Evolutionary conservation across 2,797 vertebrate species (phyloP), one percentile per base, ranked within the genome.

Genomic region (Manis pentadactyla): DNA sequence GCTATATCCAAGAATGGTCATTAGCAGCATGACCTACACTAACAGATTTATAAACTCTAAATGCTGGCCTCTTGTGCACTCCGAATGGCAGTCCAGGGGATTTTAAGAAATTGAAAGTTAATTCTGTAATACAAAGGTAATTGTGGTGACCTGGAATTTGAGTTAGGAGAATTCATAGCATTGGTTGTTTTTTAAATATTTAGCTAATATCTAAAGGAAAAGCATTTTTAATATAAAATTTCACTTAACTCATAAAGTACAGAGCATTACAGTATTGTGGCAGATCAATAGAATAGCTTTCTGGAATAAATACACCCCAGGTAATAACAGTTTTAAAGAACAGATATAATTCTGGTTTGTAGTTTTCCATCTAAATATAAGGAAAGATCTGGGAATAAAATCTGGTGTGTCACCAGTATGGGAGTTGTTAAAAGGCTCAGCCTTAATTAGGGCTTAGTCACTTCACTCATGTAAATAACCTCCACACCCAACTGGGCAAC

Each of bases 111-210:
- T 34, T 55, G 61, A 15, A 90, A 61, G 34, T 55, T 85, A 94
- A 63, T 82, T 89, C 53, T 89, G 15, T 69, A 83, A 88, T 5
- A 95, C 6, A 88, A 63, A 91, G 77, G 27, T 66, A 66, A 71
- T 7, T 29, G 53, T 27, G 57, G 42, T 64, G 55, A 83, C 51
- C 29, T 81, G 34, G 13, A 69, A 78, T 82, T 71, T 92, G 63
- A 87, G 31, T 69, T 77, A 96, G 46, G 61, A 96, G 68, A 93
- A 79, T 46, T 93, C 29, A 81, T 11, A 93, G 71, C 13, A 83
- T 14, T 23, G 90, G 64, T 3, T 59, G 13, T 46, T 59, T 89
- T 84, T 88, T 27, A 92, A 85, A 87, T 55, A 90, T 6, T 31
- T 90, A 87, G 51, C 37, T 82, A 57, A 29, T 37, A 90, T 46